These are phyloP conservation scores for Ondatra zibethicus DNA, from an alignment of 2,113 vertebrate genomes.

Conservation along the genomic window DNA sequence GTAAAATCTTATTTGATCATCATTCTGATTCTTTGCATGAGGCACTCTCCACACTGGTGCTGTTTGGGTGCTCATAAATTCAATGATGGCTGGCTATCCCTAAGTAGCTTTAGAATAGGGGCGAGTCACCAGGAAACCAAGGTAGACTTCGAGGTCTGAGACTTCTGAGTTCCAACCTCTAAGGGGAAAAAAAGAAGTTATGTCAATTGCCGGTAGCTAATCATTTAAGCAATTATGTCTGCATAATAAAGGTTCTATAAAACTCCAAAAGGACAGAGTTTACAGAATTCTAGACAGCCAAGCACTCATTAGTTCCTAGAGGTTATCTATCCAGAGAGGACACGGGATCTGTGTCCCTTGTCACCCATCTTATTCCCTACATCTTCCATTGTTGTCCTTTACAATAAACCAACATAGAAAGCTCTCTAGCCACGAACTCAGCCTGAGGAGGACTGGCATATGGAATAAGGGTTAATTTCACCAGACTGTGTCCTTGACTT, in stretches of 20 bases:
- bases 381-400: neutral
- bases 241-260: neutral
- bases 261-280: neutral
- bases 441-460: neutral
- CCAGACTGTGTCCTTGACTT: neutral
- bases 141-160: neutral
- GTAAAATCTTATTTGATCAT: neutral
- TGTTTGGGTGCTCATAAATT: too few species aligned
- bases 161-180: neutral
- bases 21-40: neutral
- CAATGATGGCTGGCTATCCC: neutral
- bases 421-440: neutral
- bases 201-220: neutral
- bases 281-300: neutral
- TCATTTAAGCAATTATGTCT: neutral
- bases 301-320: neutral
- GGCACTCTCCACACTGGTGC: neutral
- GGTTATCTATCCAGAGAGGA: neutral
- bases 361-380: neutral
- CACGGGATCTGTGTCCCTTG: neutral
- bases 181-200: neutral
- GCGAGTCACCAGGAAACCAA: neutral
- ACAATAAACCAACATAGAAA: neutral
- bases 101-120: neutral
- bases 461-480: neutral